Evolutionary conservation across 2,113 vertebrate species (phyloP).

Genomic region (Suricata suricatta): DNA sequence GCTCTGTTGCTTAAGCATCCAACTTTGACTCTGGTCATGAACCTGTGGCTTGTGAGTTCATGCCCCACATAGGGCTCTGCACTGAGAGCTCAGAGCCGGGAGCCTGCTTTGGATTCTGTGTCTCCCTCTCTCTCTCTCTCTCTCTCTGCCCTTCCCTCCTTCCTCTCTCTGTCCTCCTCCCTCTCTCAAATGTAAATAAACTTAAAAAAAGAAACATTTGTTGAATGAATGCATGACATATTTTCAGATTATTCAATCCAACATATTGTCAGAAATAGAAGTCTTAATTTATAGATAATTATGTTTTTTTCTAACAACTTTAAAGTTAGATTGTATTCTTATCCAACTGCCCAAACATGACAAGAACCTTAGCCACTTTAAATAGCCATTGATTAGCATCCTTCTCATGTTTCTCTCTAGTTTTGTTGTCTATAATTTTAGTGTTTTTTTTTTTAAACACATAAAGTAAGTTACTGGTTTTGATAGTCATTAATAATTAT

Average conservation of each 20-base stretch:
- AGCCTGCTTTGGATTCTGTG: no score
- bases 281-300: background rate
- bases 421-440: constrained; percentile 2
- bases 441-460: background rate
- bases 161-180: no score
- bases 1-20: no score
- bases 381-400: background rate
- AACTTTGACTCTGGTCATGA: no score
- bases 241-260: background rate
- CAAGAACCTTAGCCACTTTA: background rate
- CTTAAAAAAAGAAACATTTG: background rate
- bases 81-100: no score
- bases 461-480: background rate
- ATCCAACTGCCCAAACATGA: background rate
- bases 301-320: background rate
- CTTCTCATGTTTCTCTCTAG: background rate
- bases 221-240: background rate
- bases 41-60: no score
- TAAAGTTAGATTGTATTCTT: background rate
- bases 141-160: no score
- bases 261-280: background rate
- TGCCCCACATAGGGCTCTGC: no score
- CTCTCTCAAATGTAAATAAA: no score
- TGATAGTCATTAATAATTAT: constrained; percentile 4
- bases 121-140: no score